phyloP scores from a whole-genome alignment of 2,797 vertebrate genomes.

The Cynopterus sphinx region DNA sequence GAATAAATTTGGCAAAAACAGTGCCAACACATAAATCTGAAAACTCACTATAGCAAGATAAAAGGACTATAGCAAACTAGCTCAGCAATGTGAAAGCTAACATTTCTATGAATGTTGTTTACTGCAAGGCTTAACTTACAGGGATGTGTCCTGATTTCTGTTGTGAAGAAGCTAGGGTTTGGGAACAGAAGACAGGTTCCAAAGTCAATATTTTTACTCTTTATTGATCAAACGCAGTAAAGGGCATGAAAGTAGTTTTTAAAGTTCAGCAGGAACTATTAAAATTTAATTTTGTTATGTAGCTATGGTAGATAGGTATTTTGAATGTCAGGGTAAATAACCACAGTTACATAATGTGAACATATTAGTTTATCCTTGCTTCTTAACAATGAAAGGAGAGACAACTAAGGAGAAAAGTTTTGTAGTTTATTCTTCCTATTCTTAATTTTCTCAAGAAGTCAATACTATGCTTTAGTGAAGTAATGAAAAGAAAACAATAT shows the following conservation, averaged over 20 bases:
- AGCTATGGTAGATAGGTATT: neutral
- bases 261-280: neutral
- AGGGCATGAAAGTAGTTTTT: neutral
- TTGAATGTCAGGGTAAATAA: neutral
- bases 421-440: neutral
- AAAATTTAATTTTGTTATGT: neutral
- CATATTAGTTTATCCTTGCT: neutral
- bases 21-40: neutral
- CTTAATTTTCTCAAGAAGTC: constrained; percentile 35
- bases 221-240: neutral
- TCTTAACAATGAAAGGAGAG: neutral
- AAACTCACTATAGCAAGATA: neutral
- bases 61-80: neutral
- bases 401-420: neutral
- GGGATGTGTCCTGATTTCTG: neutral
- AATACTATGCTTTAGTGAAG: constrained; percentile 42
- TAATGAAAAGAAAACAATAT: constrained; percentile 71
- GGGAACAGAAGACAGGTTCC: neutral
- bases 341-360: neutral
- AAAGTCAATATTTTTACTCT: neutral
- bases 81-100: neutral
- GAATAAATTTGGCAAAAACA: neutral
- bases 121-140: neutral
- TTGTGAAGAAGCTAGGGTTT: neutral
- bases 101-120: neutral